These are phyloP conservation scores for Acanthacorydalis orientalis DNA, from an alignment of 2,888 invertebrate species.

Conservation along the genomic window DNA sequence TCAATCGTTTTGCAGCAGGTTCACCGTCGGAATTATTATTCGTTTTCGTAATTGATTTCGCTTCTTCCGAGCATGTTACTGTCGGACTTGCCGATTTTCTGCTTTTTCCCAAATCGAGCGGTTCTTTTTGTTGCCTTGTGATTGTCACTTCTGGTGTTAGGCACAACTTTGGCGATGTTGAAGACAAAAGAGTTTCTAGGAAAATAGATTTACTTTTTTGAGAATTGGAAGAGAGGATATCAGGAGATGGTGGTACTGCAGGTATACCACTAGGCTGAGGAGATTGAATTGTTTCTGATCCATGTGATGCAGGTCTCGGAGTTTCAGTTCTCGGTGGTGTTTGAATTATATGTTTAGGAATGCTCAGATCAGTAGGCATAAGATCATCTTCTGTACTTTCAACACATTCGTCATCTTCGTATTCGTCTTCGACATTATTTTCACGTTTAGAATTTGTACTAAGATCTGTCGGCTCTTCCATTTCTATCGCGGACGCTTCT, in stretches of 20 bases:
- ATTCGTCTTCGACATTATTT: constrained; percentile 6
- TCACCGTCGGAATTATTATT: constrained; percentile 17
- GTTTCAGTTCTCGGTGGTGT: constrained; percentile 32
- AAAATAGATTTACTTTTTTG: constrained; percentile 30
- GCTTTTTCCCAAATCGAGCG: constrained; percentile 49
- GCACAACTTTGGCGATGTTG: constrained; percentile 37
- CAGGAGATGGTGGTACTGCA: constrained; percentile 51
- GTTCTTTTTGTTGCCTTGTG: constrained; percentile 37
- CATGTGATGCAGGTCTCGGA: constrained; percentile 45
- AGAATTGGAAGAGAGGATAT: constrained; percentile 33
- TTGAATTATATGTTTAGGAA: constrained; percentile 34
- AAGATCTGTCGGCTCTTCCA: constrained; percentile 18
- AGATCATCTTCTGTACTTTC: constrained; percentile 23
- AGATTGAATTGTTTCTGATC: constrained; percentile 55
- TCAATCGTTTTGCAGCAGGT: constrained; percentile 32
- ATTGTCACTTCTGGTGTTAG: constrained; percentile 35
- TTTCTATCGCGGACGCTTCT: constrained; percentile 3
- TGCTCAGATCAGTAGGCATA: constrained; percentile 38
- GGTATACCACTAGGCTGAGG: constrained; percentile 57
- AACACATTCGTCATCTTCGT: constrained; percentile 6
- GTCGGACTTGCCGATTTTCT: constrained; percentile 53
- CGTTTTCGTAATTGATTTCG: constrained; percentile 31
- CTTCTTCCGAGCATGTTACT: constrained; percentile 58
- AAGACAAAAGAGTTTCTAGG: constrained; percentile 44
- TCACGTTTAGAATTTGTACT: constrained; percentile 13